Evolutionary conservation across 2,888 invertebrate species (phyloP), one percentile per base, ranked within the genome.

Genomic region (Cantharis nigra): DNA sequence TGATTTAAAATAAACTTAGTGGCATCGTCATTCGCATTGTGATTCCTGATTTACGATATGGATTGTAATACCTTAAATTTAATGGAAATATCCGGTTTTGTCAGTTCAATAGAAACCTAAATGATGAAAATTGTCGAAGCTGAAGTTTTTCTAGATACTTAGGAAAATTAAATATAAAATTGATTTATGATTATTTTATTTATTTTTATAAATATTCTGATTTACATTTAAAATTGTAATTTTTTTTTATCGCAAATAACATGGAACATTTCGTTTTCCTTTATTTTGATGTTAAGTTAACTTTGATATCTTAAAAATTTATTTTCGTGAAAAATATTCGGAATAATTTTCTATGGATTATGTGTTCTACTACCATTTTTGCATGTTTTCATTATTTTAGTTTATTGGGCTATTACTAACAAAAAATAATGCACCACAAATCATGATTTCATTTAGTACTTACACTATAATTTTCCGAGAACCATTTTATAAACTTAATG

Each of bases 21-120:
- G 23, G 63, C 63, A 64, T 70, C 74, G 74, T 74, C 74, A 74
- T n/a, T 16, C 64, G n/a, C n/a, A 69, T 64, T 74, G 70, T 63
- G 74, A 74, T 28, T 63, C 18, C 30, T 74, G 71, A 75, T 75
- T 75, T 75, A 75, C 71, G 65, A 71, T 75, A 71, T 71, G 65
- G 62, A 65, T 75, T 70, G 64, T 33, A 70, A 70, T 70, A 75
- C 49, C 70, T 75, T 71, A 33, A 75, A 70, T 71, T 70, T 71
- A 26, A 70, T 23, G 71, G 67, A 70, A 75, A 64, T 75, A 70
- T 75, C 65, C 71, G 64, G 64, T 14, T 75, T 75, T 75, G 71
- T 49, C 74, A 71, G 62, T 71, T 75, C 65, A 71, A 75, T 65
- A 23, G 67, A 16, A 75, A 49, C 20, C 49, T 23, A 63, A 75